These are phyloP conservation scores for Hyla sarda DNA, from an alignment of 2,113 vertebrate species.

Conservation along the genomic window DNA sequence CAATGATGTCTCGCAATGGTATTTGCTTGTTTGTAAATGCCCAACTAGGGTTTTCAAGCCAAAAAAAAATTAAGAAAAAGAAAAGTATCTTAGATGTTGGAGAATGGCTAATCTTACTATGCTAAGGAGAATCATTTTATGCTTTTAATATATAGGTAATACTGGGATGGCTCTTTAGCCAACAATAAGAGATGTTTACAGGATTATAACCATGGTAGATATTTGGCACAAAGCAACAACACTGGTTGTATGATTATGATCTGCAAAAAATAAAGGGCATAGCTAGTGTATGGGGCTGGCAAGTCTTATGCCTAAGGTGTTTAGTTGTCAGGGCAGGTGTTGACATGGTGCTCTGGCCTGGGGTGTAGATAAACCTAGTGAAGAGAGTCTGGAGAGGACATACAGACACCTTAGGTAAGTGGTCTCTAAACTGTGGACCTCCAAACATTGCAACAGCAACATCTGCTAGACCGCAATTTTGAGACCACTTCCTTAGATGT, in stretches of 20 bases:
- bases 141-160: neutral
- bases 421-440: too few species aligned
- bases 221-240: neutral
- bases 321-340: too few species aligned
- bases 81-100: neutral
- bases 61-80: neutral
- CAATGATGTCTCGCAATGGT: neutral
- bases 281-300: neutral
- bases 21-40: conserved; percentile 15
- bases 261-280: neutral
- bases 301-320: too few species aligned
- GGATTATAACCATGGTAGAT: neutral
- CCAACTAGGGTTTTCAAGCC: conserved; percentile 17
- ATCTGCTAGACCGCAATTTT: too few species aligned
- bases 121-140: conserved; percentile 36
- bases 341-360: too few species aligned
- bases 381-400: too few species aligned
- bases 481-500: too few species aligned
- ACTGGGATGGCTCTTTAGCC: neutral
- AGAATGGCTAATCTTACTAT: conserved; percentile 28
- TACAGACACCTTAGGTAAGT: too few species aligned
- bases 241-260: neutral
- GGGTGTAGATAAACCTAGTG: too few species aligned
- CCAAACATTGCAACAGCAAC: too few species aligned
- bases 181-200: neutral